Conservation (phyloP, 2,797 vertebrate species). For the Peromyscus eremicus region DNA sequence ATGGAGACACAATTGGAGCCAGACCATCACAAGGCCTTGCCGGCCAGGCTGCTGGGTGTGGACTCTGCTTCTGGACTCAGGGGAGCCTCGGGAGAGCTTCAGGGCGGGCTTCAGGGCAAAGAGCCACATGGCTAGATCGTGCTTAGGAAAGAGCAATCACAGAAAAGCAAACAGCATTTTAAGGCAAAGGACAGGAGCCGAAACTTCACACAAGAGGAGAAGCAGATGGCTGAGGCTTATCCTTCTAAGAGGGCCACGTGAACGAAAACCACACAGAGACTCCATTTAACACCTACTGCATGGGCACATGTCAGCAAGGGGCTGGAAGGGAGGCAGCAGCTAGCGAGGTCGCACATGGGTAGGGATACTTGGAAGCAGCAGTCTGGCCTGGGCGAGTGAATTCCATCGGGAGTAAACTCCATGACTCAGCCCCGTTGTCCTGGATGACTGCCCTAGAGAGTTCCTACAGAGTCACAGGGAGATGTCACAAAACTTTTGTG, state of each 20-base stretch:
- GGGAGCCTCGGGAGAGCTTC: slow-evolving; percentile 1
- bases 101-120: slow-evolving; percentile 13
- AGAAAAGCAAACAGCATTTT: slow-evolving; percentile 19
- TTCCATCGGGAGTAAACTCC: neutral
- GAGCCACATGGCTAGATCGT: slow-evolving; percentile 18
- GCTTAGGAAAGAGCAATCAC: neutral
- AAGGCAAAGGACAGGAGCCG: neutral
- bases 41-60: neutral
- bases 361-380: neutral
- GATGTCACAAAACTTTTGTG: neutral
- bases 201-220: slow-evolving; percentile 3
- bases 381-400: neutral
- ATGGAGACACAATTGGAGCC: neutral
- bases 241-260: neutral
- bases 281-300: neutral
- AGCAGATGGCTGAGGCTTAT: neutral
- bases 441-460: neutral
- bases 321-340: neutral
- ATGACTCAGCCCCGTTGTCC: neutral
- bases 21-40: slow-evolving; percentile 4
- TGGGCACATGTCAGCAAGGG: neutral
- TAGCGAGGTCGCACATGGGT: neutral
- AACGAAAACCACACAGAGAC: neutral
- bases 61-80: slow-evolving; percentile 10
- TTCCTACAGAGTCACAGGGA: neutral